These are phyloP conservation scores for Manis crassicaudata DNA, from an alignment of 2,797 vertebrate species.

Conservation along the genomic window DNA sequence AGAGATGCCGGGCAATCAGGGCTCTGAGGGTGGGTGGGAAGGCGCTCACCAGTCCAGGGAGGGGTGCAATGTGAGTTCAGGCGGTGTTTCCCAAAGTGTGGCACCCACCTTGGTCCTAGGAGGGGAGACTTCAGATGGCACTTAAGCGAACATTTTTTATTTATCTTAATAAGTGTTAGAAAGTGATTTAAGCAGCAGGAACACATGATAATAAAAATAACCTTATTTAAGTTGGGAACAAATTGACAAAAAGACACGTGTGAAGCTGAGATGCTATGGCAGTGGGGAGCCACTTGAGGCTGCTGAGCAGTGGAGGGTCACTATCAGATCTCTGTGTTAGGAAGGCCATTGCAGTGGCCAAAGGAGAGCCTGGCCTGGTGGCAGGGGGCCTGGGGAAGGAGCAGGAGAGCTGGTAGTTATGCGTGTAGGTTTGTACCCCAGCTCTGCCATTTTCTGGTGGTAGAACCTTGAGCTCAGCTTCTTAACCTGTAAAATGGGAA, in stretches of 20 bases:
- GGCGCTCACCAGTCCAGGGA: not conserved
- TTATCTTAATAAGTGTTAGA: not conserved
- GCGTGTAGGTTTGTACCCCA: not conserved
- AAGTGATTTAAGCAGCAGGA: not conserved
- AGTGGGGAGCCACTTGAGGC: not conserved
- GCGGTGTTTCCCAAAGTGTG: not conserved
- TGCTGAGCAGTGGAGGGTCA: not conserved
- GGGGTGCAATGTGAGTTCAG: fast-evolving
- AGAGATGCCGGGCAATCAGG: not conserved
- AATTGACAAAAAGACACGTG: not conserved
- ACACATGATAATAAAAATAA: not conserved
- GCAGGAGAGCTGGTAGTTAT: not conserved
- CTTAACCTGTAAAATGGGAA: constrained; percentile 37
- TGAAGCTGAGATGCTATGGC: not conserved
- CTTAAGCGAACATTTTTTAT: not conserved
- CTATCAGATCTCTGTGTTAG: not conserved
- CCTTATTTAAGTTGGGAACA: not conserved
- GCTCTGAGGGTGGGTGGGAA: not conserved
- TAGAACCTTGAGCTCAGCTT: not conserved
- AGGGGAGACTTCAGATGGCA: not conserved
- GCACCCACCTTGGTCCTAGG: not conserved
- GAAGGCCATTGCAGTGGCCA: not conserved
- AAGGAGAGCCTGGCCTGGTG: not conserved
- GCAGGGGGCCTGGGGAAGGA: not conserved
- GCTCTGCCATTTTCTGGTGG: not conserved